Conservation (phyloP, 2,797 vertebrate genomes). For the Pyrocephalus nanus region DNA sequence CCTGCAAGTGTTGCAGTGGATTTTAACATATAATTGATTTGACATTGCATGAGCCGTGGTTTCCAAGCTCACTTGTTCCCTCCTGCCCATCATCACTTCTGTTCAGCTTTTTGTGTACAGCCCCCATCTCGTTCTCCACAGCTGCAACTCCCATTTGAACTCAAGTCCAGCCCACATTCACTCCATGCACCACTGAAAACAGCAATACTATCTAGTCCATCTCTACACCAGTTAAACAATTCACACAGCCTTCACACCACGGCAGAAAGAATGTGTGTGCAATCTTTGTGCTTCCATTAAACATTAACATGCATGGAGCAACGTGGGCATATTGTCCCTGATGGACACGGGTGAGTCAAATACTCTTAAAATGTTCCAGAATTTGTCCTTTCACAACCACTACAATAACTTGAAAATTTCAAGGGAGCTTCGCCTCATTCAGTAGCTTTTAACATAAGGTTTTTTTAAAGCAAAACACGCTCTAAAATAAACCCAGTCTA, state of each 20-base stretch:
- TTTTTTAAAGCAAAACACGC: not conserved
- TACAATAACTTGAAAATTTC: not conserved
- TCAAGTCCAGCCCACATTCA: not conserved
- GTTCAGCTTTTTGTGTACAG: not conserved
- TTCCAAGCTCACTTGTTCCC: not conserved
- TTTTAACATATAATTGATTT: not conserved
- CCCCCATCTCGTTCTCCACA: not conserved
- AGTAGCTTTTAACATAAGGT: not conserved
- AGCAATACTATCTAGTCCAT: not conserved
- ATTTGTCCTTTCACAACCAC: not conserved
- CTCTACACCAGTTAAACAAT: not conserved
- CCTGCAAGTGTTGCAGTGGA: not conserved
- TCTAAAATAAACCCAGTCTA: not conserved
- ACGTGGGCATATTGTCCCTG: not conserved
- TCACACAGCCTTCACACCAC: not conserved
- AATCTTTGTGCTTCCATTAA: not conserved
- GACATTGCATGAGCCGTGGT: not conserved
- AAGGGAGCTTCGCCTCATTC: not conserved
- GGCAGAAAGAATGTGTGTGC: not conserved
- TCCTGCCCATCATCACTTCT: not conserved
- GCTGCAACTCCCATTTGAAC: conserved; percentile 15
- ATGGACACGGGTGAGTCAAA: not conserved
- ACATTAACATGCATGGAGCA: not conserved
- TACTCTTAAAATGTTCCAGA: not conserved
- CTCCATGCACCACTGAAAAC: not conserved